Evolutionary conservation across 1,140 invertebrate genomes (phyloP).

Genomic region (Anastrepha ludens): DNA sequence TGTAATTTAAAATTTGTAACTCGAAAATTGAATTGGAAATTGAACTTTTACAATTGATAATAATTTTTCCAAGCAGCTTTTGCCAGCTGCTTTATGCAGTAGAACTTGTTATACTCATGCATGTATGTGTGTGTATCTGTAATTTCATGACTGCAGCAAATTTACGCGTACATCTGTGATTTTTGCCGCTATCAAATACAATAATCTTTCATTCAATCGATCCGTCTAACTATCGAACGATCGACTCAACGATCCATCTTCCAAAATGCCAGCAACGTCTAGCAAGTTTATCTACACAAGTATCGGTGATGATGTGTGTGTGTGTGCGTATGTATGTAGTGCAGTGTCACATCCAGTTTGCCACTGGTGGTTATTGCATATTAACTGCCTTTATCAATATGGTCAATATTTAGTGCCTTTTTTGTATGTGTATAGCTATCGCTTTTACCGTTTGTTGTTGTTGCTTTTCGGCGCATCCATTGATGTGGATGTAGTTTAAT

Average conservation of each 20-base stretch:
- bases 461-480: constrained; percentile 39
- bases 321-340: neutral
- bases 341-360: constrained; percentile 33
- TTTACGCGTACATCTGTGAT: neutral
- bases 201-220: constrained; percentile 33
- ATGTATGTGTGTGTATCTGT: neutral
- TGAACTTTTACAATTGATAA: no score
- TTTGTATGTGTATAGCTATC: neutral
- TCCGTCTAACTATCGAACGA: neutral
- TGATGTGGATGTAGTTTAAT: constrained; percentile 34
- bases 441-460: neutral
- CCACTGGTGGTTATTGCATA: neutral
- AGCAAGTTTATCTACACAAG: neutral
- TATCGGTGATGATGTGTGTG: neutral
- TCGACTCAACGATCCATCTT: constrained; percentile 31
- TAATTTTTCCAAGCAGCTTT: no score
- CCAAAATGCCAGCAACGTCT: neutral
- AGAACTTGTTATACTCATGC: neutral
- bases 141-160: neutral
- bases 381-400: constrained; percentile 29
- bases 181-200: constrained; percentile 31
- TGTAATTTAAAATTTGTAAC: no score
- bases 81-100: neutral
- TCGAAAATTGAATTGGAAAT: no score
- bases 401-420: neutral